Conservation (phyloP, 2,797 vertebrate species). For the Sebastes melanostomus region DNA sequence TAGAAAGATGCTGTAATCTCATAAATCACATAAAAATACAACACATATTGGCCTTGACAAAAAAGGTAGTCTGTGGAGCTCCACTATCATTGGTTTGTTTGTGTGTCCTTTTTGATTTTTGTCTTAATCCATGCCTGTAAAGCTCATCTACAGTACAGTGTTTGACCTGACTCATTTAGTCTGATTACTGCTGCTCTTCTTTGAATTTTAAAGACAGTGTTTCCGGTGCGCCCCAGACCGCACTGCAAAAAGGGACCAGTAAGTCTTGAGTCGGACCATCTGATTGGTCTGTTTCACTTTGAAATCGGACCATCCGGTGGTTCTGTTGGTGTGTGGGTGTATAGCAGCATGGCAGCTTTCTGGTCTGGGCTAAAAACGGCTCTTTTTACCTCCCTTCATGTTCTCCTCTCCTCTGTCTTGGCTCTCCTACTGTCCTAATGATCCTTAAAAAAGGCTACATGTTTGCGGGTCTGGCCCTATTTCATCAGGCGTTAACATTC, state of each 20-base stretch:
- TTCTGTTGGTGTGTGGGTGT: constrained; percentile 64
- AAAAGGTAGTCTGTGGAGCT: not conserved
- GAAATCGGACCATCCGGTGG: constrained; percentile 54
- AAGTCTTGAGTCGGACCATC: constrained; percentile 78
- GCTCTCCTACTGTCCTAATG: constrained; percentile 11
- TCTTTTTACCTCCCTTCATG: not conserved
- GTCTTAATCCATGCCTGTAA: not conserved
- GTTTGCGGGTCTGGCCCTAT: constrained; percentile 18
- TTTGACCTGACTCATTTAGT: constrained; percentile 25
- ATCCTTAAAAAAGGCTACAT: constrained; percentile 8
- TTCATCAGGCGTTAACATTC: constrained; percentile 26
- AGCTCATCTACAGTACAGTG: not conserved
- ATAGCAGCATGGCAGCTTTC: constrained; percentile 62
- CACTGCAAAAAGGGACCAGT: constrained; percentile 91
- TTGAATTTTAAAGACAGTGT: constrained; percentile 88
- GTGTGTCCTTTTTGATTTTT: not conserved
- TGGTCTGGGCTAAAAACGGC: constrained; percentile 50
- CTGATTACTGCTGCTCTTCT: constrained; percentile 70
- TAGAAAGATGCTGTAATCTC: not conserved
- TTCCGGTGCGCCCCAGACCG: constrained; percentile 89
- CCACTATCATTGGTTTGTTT: not conserved
- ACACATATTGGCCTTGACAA: not conserved
- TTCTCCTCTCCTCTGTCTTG: not conserved
- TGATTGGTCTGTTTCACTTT: constrained; percentile 59
- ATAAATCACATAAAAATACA: not conserved